Evolutionary conservation across 2,797 vertebrate genomes (phyloP), one percentile per base, ranked within the genome.

Genomic region (Microctenopoma lineatum): DNA sequence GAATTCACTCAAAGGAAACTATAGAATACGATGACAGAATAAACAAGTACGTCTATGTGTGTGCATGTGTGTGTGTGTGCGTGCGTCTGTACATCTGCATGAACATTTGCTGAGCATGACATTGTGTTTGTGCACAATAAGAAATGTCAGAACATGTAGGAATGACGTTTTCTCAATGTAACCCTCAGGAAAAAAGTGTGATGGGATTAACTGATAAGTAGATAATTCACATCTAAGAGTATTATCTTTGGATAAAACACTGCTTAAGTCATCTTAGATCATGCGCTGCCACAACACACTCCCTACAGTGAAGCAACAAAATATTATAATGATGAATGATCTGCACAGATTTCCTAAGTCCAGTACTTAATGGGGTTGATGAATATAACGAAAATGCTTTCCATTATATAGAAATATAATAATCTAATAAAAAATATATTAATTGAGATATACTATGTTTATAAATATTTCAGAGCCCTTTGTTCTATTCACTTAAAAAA

Each of bases 151-250:
- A 89, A 81, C 80, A 80, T 21, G 54, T 41, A 61, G 57, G 66
- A 84, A 80, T 86, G 79, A 81, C 34, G 14, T 70, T 77, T 70
- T 69, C 67, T 63, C 42, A 16, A 47, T 71, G 62, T 70, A 84
- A 75, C 79, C 87, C 81, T 63, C 52, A 54, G 83, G 79, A 79
- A 85, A 84, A 77, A 75, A 73, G 69, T 75, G 70, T 77, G 85
- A 86, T 82, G 81, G 77, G 85, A 90, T 89, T 90, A 90, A 75
- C 64, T 1, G 77, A 88, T 86, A 85, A 84, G 76, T 55, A 81
- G 80, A 83, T 89, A 73, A 90, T 78, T 89, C 76, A 5, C 71
- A 85, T 88, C 75, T 77, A 56, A 87, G 85, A 79, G 59, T 70
- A 80, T 86, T 84, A 86, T 87, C 77, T 71, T 0, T 2, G 68